Evolutionary conservation across 2,797 vertebrate species (phyloP).

Genomic region (Poeciliopsis gracilis): DNA sequence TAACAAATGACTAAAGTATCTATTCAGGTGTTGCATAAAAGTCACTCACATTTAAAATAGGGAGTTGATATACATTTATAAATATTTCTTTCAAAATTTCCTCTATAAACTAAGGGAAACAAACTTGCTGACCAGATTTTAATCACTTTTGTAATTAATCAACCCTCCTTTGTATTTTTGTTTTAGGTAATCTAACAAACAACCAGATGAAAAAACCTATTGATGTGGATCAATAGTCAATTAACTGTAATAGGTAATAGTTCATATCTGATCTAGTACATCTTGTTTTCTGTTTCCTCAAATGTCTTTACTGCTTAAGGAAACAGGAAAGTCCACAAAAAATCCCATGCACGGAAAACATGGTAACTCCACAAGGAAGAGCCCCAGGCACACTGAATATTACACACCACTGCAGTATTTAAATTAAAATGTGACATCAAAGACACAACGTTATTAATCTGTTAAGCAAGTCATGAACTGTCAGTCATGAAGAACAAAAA

Average conservation of each 20-base stretch:
- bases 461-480: conserved; percentile 16
- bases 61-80: not conserved
- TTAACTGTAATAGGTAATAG: not conserved
- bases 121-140: not conserved
- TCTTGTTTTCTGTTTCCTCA: not conserved
- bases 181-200: not conserved
- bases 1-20: not conserved
- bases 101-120: not conserved
- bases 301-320: conserved; percentile 1
- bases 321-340: not conserved
- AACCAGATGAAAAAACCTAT: not conserved
- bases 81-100: not conserved
- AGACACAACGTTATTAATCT: conserved; percentile 6
- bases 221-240: no score
- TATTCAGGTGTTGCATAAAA: not conserved
- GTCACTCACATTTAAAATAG: not conserved
- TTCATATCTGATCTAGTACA: not conserved
- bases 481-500: not conserved
- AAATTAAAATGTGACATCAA: not conserved
- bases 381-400: not conserved
- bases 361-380: conserved; percentile 1
- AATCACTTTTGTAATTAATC: not conserved
- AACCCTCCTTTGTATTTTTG: not conserved
- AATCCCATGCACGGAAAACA: not conserved
- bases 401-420: not conserved